Conservation (phyloP, 2,797 vertebrate species). For the Astyanax mexicanus region DNA sequence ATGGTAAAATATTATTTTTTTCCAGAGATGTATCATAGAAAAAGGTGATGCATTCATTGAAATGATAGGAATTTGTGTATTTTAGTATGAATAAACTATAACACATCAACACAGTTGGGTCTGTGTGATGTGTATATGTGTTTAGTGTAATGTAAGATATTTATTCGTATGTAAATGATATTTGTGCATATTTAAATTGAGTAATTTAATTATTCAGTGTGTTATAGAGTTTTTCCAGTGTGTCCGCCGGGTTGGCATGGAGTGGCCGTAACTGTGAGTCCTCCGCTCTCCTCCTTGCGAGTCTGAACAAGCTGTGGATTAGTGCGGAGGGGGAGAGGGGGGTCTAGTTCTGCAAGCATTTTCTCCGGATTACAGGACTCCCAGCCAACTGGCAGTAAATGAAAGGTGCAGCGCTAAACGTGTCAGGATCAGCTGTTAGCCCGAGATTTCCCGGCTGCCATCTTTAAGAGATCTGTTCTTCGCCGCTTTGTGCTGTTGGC, state of each 20-base stretch:
- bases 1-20: too few species aligned
- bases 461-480: slow-evolving; percentile 33
- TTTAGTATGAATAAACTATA: too few species aligned
- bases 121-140: too few species aligned
- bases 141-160: not conserved
- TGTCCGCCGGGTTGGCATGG: slow-evolving; percentile 18
- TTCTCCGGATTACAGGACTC: slow-evolving; percentile 50
- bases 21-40: too few species aligned
- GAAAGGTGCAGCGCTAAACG: slow-evolving; percentile 52
- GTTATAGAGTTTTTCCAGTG: not conserved
- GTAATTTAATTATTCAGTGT: not conserved
- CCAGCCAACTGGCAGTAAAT: slow-evolving; percentile 57
- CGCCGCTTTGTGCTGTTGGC: slow-evolving; percentile 31
- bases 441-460: slow-evolving; percentile 30
- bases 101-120: too few species aligned
- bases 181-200: not conserved
- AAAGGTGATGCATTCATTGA: too few species aligned
- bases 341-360: slow-evolving; percentile 33
- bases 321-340: slow-evolving; percentile 28
- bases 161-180: not conserved
- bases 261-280: slow-evolving; percentile 42
- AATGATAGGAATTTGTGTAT: too few species aligned
- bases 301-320: slow-evolving; percentile 60
- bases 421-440: slow-evolving; percentile 61
- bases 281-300: slow-evolving; percentile 43